A percentile compares a stretch with the other conserved stretches of the same genome.
phyloP scores from a whole-genome alignment of 1,140 invertebrate species.

The Oncopeltus fasciatus region DNA sequence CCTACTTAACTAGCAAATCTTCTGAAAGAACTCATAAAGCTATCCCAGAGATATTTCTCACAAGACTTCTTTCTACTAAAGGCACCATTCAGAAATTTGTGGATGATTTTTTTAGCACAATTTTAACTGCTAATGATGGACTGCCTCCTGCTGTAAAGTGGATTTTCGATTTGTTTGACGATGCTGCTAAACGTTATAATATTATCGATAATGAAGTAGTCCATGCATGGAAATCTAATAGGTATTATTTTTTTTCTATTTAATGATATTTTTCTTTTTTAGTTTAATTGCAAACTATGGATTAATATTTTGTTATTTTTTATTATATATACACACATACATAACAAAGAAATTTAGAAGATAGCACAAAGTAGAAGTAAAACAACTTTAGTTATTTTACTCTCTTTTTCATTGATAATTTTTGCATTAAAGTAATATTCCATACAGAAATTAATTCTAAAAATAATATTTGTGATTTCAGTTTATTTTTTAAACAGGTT shows the following conservation, averaged over 20 bases:
- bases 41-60: conserved; percentile 90
- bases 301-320: too few relatives aligned
- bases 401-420: too few relatives aligned
- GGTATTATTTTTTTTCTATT: conserved; percentile 26
- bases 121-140: conserved; percentile 76
- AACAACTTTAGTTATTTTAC: too few relatives aligned
- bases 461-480: too few relatives aligned
- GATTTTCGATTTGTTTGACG: conserved; percentile 87
- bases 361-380: too few relatives aligned
- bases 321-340: too few relatives aligned
- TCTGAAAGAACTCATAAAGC: conserved; percentile 73
- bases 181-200: conserved; percentile 68
- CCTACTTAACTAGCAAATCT: conserved; percentile 37
- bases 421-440: too few relatives aligned
- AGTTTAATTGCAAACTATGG: too few relatives aligned
- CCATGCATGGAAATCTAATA: conserved; percentile 92
- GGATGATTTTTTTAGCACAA: conserved; percentile 83
- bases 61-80: conserved; percentile 80
- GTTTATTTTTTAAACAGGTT: too few relatives aligned
- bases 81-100: conserved; percentile 94
- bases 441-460: too few relatives aligned
- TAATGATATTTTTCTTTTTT: not conserved
- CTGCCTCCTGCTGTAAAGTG: conserved; percentile 86
- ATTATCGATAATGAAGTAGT: conserved; percentile 79
- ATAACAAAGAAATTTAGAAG: too few relatives aligned